phyloP scores from a whole-genome alignment of 2,888 invertebrate genomes.

The Callosobruchus maculatus region DNA sequence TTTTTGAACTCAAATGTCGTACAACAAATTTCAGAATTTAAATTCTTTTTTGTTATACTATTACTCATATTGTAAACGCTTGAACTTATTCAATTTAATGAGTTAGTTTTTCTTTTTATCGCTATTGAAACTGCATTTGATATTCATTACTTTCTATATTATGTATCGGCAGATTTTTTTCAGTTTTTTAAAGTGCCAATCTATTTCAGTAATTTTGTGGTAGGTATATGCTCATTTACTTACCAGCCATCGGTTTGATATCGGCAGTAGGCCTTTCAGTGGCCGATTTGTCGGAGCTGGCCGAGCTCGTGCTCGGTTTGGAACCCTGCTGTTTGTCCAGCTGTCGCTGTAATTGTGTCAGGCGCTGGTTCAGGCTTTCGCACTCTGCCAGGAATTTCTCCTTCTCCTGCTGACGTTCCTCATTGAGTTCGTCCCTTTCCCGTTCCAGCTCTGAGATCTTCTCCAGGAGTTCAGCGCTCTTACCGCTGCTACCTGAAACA shows the following conservation, averaged over 20 bases:
- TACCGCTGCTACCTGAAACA: constrained; percentile 6
- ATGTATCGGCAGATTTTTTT: too few relatives aligned
- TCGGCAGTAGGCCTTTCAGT: constrained; percentile 79
- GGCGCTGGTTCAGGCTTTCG: constrained; percentile 67
- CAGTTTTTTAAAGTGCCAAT: too few relatives aligned
- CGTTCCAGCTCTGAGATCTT: constrained; percentile 65
- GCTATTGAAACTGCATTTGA: too few relatives aligned
- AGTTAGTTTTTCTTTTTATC: too few relatives aligned
- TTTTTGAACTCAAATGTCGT: too few relatives aligned
- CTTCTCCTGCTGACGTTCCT: constrained; percentile 62
- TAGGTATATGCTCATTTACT: constrained; percentile 22
- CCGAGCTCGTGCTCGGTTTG: constrained; percentile 67
- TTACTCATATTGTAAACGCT: too few relatives aligned
- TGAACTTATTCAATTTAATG: too few relatives aligned
- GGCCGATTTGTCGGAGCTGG: constrained; percentile 55
- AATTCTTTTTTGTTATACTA: too few relatives aligned
- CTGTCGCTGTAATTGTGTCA: constrained; percentile 50
- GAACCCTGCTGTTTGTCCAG: constrained; percentile 60
- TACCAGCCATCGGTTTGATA: constrained; percentile 90
- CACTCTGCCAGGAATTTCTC: constrained; percentile 64
- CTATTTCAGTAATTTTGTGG: not conserved
- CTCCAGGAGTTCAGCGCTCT: constrained; percentile 48
- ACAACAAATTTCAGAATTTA: too few relatives aligned
- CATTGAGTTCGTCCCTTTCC: constrained; percentile 59
- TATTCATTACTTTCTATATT: too few relatives aligned